phyloP scores from a whole-genome alignment of 2,888 invertebrate genomes.

The Tiliacea aurago region DNA sequence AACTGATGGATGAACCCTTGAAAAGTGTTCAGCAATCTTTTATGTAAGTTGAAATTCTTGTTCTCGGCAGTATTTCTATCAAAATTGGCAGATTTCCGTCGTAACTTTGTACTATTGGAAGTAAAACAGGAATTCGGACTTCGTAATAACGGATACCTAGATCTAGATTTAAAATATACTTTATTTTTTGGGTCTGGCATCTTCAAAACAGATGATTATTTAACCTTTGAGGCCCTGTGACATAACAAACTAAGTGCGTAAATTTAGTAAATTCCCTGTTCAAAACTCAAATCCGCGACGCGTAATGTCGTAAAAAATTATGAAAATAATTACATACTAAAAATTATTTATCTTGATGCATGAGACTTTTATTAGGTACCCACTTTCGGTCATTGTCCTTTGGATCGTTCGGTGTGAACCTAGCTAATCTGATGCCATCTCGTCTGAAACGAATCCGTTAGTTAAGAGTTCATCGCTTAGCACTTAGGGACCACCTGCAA shows the following conservation, averaged over 20 bases:
- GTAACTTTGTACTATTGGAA: neutral
- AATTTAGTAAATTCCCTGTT: too few relatives aligned
- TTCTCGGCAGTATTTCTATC: neutral
- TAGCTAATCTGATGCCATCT: neutral
- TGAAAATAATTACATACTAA: too few relatives aligned
- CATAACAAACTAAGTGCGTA: too few relatives aligned
- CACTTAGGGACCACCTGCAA: neutral
- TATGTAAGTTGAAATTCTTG: slow-evolving; percentile 5
- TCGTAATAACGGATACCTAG: slow-evolving; percentile 5
- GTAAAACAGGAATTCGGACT: slow-evolving; percentile 7
- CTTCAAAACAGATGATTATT: neutral
- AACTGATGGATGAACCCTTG: slow-evolving; percentile 44
- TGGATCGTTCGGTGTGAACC: too few relatives aligned
- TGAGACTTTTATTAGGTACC: too few relatives aligned
- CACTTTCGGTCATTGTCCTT: too few relatives aligned
- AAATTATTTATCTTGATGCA: too few relatives aligned
- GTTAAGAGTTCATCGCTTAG: neutral
- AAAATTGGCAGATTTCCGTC: neutral
- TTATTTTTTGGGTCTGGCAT: slow-evolving; percentile 21
- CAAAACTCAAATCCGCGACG: too few relatives aligned
- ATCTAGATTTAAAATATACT: slow-evolving; percentile 9
- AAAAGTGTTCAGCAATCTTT: slow-evolving; percentile 39
- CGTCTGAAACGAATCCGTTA: neutral
- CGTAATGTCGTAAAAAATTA: too few relatives aligned
- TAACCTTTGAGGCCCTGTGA: too few relatives aligned